Evolutionary conservation across 2,113 vertebrate genomes (phyloP).

Genomic region (Ceyx cyanopectus): DNA sequence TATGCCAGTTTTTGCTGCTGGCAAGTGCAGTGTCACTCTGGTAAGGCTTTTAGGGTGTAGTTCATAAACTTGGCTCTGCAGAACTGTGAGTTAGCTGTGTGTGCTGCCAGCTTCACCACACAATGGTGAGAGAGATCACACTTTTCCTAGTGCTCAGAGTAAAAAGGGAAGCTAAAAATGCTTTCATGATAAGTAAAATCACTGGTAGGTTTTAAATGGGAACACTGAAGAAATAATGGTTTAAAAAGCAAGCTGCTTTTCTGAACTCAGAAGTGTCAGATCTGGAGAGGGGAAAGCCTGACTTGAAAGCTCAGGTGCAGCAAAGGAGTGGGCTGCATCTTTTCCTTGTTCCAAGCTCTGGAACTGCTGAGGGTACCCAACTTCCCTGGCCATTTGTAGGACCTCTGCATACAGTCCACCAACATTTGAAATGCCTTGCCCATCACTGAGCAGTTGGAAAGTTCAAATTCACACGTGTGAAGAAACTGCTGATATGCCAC

Average conservation of each 20-base stretch:
- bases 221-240: neutral
- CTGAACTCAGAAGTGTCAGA: neutral
- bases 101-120: neutral
- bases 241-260: neutral
- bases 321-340: neutral
- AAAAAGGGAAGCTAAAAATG: neutral
- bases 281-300: neutral
- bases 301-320: rapidly evolving
- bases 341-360: neutral
- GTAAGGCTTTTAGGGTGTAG: neutral
- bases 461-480: neutral
- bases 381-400: neutral
- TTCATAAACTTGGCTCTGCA: constrained; percentile 63
- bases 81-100: neutral
- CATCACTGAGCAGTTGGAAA: neutral
- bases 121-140: constrained; percentile 10
- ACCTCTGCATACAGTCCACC: neutral
- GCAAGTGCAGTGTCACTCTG: neutral
- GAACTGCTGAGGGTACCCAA: neutral
- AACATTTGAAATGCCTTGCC: neutral
- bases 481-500: neutral
- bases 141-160: neutral
- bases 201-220: neutral
- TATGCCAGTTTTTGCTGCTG: neutral
- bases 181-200: neutral